A percentile compares a stretch with the other conserved stretches of the same genome.
Conservation (phyloP, 2,113 vertebrate genomes). For the Pangasianodon gigas region DNA sequence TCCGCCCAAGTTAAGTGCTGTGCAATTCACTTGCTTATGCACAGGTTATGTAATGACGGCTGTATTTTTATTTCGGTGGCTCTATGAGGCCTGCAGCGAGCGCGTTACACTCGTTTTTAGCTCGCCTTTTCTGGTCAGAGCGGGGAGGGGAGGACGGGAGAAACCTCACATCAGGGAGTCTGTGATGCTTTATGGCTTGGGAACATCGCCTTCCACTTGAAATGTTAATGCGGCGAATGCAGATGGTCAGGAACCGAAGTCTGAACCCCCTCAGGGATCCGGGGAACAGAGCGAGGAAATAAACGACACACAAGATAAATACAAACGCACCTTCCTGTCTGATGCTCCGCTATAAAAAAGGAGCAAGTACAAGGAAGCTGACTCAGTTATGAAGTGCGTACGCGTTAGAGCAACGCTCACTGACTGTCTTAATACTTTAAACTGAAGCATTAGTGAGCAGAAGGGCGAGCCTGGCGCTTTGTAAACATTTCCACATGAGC, state of each 20-base stretch:
- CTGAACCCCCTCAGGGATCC: slow-evolving; percentile 38
- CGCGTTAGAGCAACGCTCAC: neutral
- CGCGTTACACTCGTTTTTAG: slow-evolving; percentile 27
- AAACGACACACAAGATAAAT: slow-evolving; percentile 13
- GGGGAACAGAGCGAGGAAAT: slow-evolving; percentile 23
- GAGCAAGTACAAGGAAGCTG: slow-evolving; percentile 22
- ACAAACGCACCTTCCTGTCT: slow-evolving; percentile 23
- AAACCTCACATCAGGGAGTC: slow-evolving; percentile 38
- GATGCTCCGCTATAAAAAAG: neutral
- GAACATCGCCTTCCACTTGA: slow-evolving; percentile 49
- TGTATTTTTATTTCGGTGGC: slow-evolving; percentile 31
- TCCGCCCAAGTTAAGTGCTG: slow-evolving; percentile 62
- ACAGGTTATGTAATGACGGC: slow-evolving; percentile 59
- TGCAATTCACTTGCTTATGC: slow-evolving; percentile 55
- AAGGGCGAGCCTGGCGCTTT: slow-evolving; percentile 49
- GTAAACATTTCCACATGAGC: slow-evolving; percentile 59
- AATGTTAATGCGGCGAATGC: slow-evolving; percentile 55
- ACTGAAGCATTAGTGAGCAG: slow-evolving; percentile 40
- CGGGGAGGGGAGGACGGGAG: slow-evolving; percentile 15
- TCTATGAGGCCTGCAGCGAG: neutral
- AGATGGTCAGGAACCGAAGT: slow-evolving; percentile 38
- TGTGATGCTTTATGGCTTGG: slow-evolving; percentile 14
- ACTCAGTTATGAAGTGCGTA: slow-evolving; percentile 38
- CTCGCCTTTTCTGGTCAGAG: neutral
- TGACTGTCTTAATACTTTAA: slow-evolving; percentile 52